Conservation (phyloP, 2,888 invertebrate species). For the Lomographa bimaculata region DNA sequence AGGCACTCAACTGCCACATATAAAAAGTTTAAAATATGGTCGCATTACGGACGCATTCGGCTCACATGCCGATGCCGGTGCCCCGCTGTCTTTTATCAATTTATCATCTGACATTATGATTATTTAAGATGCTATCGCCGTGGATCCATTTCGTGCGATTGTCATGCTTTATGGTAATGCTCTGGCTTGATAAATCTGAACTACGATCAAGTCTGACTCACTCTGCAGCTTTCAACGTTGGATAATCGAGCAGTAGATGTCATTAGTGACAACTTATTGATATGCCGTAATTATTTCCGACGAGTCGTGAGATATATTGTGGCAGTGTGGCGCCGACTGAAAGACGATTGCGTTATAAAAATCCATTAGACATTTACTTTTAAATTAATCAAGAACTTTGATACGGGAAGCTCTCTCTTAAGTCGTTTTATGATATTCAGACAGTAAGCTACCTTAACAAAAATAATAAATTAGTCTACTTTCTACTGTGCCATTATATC, state of each 20-base stretch:
- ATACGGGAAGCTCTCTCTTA: neutral
- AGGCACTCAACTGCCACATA: constrained; percentile 9
- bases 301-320: constrained; percentile 5
- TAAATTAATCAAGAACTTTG: neutral
- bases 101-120: constrained; percentile 41
- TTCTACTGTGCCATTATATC: no score
- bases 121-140: constrained; percentile 49
- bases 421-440: no score
- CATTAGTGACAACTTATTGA: constrained; percentile 13
- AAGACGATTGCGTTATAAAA: neutral
- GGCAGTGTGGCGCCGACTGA: neutral
- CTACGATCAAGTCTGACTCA: constrained; percentile 20
- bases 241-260: constrained; percentile 13
- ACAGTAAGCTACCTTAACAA: no score
- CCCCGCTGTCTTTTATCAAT: constrained; percentile 28
- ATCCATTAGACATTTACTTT: neutral
- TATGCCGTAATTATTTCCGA: constrained; percentile 12
- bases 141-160: constrained; percentile 50
- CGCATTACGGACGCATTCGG: constrained; percentile 7
- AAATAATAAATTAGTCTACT: no score
- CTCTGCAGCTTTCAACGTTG: constrained; percentile 21
- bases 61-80: constrained; percentile 19
- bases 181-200: constrained; percentile 41
- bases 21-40: constrained; percentile 15
- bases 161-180: constrained; percentile 34